phyloP scores from a whole-genome alignment of 2,888 invertebrate genomes.

The Himalopsyche kuldschensis region DNA sequence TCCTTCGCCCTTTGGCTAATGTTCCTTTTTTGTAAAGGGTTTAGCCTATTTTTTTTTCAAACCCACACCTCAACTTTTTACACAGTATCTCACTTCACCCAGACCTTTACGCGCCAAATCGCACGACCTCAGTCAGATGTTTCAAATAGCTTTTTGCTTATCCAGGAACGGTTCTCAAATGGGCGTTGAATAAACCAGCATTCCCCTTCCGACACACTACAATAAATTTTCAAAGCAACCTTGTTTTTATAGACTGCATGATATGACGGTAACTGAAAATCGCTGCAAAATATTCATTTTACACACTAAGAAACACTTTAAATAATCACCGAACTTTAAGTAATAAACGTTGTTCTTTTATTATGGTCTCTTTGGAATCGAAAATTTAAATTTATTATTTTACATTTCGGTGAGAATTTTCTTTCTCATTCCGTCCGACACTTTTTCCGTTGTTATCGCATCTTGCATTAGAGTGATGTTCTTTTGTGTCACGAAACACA shows the following conservation, averaged over 20 bases:
- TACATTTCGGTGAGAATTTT: neutral
- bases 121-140: conserved; percentile 2
- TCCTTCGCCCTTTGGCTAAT: neutral
- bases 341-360: neutral
- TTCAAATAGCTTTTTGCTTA: neutral
- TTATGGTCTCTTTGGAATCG: neutral
- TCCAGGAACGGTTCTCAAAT: neutral
- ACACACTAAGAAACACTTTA: neutral
- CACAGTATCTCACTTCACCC: neutral
- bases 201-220: neutral
- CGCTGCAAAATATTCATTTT: neutral
- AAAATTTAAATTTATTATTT: neutral
- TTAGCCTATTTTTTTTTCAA: neutral
- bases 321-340: neutral
- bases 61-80: neutral
- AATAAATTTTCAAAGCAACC: neutral
- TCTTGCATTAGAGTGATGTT: neutral
- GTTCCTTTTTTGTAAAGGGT: conserved; percentile 7
- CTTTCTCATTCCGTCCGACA: neutral
- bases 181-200: neutral
- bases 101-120: neutral
- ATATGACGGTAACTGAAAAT: neutral
- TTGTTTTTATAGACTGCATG: neutral
- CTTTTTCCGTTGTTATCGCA: neutral
- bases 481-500: neutral